Evolutionary conservation across 2,888 invertebrate genomes (phyloP), one percentile per base, ranked within the genome.

Genomic region (Oxytorus armatus): DNA sequence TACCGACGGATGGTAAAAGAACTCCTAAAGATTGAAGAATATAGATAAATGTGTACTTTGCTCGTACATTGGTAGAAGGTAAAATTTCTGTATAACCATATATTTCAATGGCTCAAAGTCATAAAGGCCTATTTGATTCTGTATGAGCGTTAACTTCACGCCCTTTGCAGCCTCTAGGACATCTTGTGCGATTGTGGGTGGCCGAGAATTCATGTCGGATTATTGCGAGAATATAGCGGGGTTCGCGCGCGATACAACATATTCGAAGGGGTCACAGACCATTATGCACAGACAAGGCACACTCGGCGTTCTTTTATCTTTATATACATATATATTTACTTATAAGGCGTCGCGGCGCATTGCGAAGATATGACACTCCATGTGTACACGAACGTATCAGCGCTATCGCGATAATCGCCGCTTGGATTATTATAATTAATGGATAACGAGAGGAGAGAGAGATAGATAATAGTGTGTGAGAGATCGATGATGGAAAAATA

Each of bases 181-280:
- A 14, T 18, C 44, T 39, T 63, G 23, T 57, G 29, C 36, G 57
- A 49, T 75, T 66, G 79, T 82, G 76, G 81, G 81, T 79, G 81
- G 72, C 53, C 72, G 68, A 77, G 86, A 85, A 86, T 87, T 87
- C 82, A 78, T 75, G 78, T 82, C 77, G 79, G 80, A 85, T 86
- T 79, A 83, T 76, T 66, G 53, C 76, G 70, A 66, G 76, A 39
- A 70, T 47, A 42, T 70, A 79, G 68, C 69, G 55, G 21, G 51
- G 42, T 33, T 47, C 65, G 78, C 76, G 82, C 33, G 33, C 57
- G n/a, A n/a, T n/a, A n/a, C 57, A 70, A 70, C 57, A 59, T 59
- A 76, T 66, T 72, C 70, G 53, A 79, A 61, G 82, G 83, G 85
- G 85, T 85, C 84, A 79, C 81, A 79, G 85, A 76, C 82, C 86